These are phyloP conservation scores for Drosophila bunnanda DNA, from an alignment of 2,888 invertebrate genomes.

Conservation along the genomic window DNA sequence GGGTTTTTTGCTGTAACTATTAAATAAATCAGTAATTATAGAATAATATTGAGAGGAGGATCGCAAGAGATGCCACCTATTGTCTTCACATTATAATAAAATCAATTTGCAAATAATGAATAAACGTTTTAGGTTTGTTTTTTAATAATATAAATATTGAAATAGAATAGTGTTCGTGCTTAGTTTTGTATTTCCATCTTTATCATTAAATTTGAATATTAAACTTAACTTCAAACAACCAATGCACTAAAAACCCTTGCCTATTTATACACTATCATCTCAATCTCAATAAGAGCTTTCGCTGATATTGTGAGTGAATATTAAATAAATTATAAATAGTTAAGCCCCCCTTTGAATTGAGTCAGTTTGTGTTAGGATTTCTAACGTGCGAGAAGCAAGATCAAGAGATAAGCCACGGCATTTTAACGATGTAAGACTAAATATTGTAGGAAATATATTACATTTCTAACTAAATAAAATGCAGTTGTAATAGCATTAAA, in stretches of 20 bases:
- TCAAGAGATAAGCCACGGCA: not conserved
- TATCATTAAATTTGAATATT: not conserved
- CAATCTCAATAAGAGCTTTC: not conserved
- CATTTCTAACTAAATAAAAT: not conserved
- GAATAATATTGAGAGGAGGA: not conserved
- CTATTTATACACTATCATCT: conserved; percentile 2
- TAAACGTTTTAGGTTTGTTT: no score
- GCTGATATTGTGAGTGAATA: not conserved
- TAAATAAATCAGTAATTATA: no score
- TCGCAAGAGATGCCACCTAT: not conserved
- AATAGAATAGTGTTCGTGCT: not conserved
- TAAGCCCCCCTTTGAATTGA: not conserved
- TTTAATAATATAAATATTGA: not conserved
- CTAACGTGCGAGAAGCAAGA: not conserved
- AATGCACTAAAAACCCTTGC: not conserved
- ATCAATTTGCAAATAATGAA: not conserved
- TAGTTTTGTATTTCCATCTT: not conserved
- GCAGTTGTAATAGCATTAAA: not conserved
- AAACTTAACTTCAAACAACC: not conserved
- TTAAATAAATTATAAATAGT: not conserved
- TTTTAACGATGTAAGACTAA: not conserved
- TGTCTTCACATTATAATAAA: not conserved
- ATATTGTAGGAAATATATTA: not conserved
- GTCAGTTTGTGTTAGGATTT: conserved; percentile 18
- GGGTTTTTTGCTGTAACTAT: no score